Evolutionary conservation across 2,797 vertebrate genomes (phyloP).

Genomic region (Sebastes hubbsi): DNA sequence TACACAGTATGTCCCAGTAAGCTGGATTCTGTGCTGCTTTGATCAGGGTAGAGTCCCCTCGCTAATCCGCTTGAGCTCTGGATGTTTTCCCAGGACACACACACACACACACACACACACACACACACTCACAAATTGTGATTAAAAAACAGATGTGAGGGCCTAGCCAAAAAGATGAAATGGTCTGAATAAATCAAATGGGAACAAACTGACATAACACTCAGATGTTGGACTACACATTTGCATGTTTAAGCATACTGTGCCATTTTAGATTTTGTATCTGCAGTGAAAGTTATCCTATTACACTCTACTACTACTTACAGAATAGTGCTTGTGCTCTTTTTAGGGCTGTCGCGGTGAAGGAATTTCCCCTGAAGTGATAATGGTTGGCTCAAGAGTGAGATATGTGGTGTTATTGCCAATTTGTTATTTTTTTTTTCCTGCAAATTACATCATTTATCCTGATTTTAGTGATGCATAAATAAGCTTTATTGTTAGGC

Average conservation of each 20-base stretch:
- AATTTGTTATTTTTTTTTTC: too few species aligned
- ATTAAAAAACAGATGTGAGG: conserved; percentile 76
- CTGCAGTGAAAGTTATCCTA: background rate
- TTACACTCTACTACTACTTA: background rate
- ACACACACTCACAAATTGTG: conserved; percentile 55
- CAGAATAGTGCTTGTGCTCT: background rate
- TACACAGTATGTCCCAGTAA: conserved; percentile 64
- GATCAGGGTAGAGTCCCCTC: conserved; percentile 71
- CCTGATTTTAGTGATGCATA: accelerated
- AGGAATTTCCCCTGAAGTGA: too few species aligned
- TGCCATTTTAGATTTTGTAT: conserved; percentile 6
- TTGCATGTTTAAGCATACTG: background rate
- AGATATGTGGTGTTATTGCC: too few species aligned
- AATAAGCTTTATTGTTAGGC: too few species aligned
- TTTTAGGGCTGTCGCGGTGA: too few species aligned
- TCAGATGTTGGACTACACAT: conserved; percentile 27
- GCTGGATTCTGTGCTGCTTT: conserved; percentile 71
- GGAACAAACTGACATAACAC: conserved; percentile 48
- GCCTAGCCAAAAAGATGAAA: conserved; percentile 60
- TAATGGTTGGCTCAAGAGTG: too few species aligned
- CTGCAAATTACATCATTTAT: too few species aligned
- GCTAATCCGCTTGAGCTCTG: conserved; percentile 75
- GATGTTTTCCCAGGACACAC: conserved; percentile 63
- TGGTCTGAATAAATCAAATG: conserved; percentile 53
- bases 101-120: conserved; percentile 12